Evolutionary conservation across 37 sponge, comb jelly and placozoan genomes (phyloP).

Genomic region (Hexactinellida sp.): DNA sequence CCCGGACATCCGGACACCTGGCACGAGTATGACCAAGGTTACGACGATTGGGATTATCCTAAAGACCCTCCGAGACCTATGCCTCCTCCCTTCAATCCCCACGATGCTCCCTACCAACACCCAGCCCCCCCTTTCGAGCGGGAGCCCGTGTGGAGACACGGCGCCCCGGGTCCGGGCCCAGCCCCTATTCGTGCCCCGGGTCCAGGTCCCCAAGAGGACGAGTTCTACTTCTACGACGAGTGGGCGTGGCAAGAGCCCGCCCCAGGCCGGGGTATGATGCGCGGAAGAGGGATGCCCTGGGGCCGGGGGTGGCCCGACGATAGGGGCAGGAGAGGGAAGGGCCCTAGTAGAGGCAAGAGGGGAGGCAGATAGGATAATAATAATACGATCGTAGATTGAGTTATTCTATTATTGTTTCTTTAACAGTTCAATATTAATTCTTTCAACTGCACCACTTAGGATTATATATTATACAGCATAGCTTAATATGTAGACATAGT

Average conservation of each 20-base stretch:
- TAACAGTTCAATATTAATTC: too few species aligned
- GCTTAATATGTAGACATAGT: too few species aligned
- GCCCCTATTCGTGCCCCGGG: not conserved
- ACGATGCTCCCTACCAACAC: not conserved
- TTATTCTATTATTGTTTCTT: too few species aligned
- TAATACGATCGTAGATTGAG: too few species aligned
- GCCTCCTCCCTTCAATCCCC: not conserved
- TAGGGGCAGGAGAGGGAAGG: slow-evolving; percentile 1
- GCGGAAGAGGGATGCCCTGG: not conserved
- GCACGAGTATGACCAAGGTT: not conserved
- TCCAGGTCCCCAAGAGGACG: not conserved
- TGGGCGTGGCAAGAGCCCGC: not conserved
- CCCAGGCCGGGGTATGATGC: not conserved
- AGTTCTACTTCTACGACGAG: not conserved
- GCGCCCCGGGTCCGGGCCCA: not conserved
- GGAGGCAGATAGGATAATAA: not conserved
- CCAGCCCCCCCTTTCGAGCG: not conserved
- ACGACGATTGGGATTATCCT: slow-evolving; percentile 9
- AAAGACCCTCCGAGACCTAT: slow-evolving; percentile 2
- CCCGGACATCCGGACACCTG: not conserved
- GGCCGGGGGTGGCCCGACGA: not conserved
- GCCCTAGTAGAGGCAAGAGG: not conserved
- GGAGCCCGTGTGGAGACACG: not conserved
- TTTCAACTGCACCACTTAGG: too few species aligned
- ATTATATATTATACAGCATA: too few species aligned